These are phyloP conservation scores for Leptopilina myrica DNA, from an alignment of 2,888 invertebrate species.

Conservation along the genomic window DNA sequence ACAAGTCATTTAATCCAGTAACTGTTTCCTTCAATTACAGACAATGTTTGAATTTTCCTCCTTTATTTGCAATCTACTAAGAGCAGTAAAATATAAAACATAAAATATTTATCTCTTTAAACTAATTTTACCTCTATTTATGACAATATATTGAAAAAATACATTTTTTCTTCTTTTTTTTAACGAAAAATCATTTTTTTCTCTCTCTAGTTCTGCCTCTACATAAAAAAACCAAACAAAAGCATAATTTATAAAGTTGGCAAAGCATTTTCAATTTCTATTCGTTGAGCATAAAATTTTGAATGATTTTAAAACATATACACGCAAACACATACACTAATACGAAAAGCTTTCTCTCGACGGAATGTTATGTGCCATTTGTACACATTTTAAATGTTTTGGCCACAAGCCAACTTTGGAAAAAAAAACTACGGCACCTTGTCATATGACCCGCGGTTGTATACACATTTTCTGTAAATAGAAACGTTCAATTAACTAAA, in stretches of 20 bases:
- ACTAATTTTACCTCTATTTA: no score
- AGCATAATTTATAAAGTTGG: not conserved
- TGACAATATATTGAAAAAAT: no score
- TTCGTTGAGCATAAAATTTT: constrained; percentile 33
- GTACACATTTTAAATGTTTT: constrained; percentile 36
- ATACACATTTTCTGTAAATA: constrained; percentile 42
- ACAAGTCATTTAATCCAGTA: constrained; percentile 8
- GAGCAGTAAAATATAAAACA: not conserved
- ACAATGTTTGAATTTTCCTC: not conserved
- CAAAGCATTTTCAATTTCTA: constrained; percentile 4
- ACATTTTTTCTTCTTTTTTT: not conserved
- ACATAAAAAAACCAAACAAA: not conserved
- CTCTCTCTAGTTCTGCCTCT: no score
- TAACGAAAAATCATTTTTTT: not conserved
- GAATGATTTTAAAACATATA: constrained; percentile 13
- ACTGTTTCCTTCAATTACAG: not conserved
- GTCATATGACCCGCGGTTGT: constrained; percentile 38
- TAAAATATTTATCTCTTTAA: not conserved
- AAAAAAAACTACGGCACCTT: constrained; percentile 31
- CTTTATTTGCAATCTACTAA: not conserved
- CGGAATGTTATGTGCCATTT: constrained; percentile 30
- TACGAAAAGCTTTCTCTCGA: not conserved
- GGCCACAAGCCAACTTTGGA: constrained; percentile 31
- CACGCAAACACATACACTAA: no score
- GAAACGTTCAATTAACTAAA: constrained; percentile 38